Conservation (phyloP, 2,888 invertebrate species). For the Dromius quadrimaculatus region DNA sequence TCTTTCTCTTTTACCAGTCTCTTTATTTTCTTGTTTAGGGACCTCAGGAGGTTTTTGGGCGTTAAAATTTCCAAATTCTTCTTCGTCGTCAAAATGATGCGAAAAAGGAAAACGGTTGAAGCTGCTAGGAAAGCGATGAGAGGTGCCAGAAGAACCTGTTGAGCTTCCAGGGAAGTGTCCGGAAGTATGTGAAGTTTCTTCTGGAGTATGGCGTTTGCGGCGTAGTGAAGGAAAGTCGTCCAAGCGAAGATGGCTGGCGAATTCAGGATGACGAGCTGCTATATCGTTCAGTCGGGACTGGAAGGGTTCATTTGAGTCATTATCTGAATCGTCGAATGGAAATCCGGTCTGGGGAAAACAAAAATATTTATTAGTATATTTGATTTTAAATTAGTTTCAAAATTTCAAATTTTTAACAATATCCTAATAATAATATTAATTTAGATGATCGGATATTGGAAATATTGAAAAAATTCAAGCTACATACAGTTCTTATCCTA, state of each 20-base stretch:
- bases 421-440: too few relatives aligned
- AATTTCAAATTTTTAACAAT: too few relatives aligned
- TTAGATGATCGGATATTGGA: too few relatives aligned
- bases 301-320: conserved; percentile 65
- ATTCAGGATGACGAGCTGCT: conserved; percentile 80
- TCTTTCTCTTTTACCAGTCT: too few relatives aligned
- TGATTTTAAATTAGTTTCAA: conserved; percentile 2
- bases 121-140: conserved; percentile 62
- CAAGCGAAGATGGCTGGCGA: conserved; percentile 75
- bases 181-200: conserved; percentile 56
- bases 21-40: conserved; percentile 59
- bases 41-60: conserved; percentile 58
- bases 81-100: conserved; percentile 53
- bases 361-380: background rate
- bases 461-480: too few relatives aligned
- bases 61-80: too few relatives aligned
- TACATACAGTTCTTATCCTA: too few relatives aligned
- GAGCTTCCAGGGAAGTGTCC: conserved; percentile 54
- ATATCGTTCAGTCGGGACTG: conserved; percentile 75
- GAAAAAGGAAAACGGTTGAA: conserved; percentile 63
- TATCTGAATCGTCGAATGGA: conserved; percentile 74
- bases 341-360: conserved; percentile 71
- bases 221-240: conserved; percentile 52
- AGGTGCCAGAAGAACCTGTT: background rate
- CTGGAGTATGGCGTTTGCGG: conserved; percentile 57